Evolutionary conservation across 2,797 vertebrate species (phyloP), one percentile per base, ranked within the genome.

Genomic region (Chaetodon trifasciatus): DNA sequence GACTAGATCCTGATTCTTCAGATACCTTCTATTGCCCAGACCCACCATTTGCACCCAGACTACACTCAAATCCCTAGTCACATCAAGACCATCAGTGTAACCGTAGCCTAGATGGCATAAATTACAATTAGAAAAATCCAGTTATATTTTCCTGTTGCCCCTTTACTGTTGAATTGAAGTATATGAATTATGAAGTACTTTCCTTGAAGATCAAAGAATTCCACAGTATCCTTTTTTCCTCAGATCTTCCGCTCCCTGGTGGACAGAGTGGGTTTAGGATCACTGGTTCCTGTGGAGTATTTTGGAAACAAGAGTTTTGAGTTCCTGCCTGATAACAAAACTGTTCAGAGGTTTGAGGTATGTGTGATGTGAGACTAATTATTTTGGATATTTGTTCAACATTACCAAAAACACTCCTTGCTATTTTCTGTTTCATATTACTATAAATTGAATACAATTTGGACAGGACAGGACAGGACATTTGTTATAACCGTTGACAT

Each of bases 281-380:
- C 97, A 40, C 85, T 98, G 78, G 96, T 99, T 92, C 97, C 98
- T 67, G 96, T 99, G 52, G 97, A 99, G 90, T 99, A 97, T 89
- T 98, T 99, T 88, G 95, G 97, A 91, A 96, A 94, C 82, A 96
- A 95, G 91, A 96, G 96, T 65, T 94, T 98, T 87, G 96, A 96
- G 56, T 99, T 99, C 91, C 94, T 99, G 28, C 94, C 97, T 47
- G 97, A 98, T 91, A 96, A 96, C 84, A 97, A 92, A 91, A 95
- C 95, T 44, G 88, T 99, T 37, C 97, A 96, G 90, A 95, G 96
- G 74, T 99, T 99, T 95, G 97, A 99, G 97, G 98, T 99, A 93
- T 73, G 92, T 70, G 15, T 6, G 46, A 8, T 47, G 1, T 15
- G 28, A 1, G 3, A n/a, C 0, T 9, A 35, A 24, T n/a, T 49